Evolutionary conservation across 2,113 vertebrate genomes (phyloP), one percentile per base, ranked within the genome.

Genomic region (Oryzias woworae): DNA sequence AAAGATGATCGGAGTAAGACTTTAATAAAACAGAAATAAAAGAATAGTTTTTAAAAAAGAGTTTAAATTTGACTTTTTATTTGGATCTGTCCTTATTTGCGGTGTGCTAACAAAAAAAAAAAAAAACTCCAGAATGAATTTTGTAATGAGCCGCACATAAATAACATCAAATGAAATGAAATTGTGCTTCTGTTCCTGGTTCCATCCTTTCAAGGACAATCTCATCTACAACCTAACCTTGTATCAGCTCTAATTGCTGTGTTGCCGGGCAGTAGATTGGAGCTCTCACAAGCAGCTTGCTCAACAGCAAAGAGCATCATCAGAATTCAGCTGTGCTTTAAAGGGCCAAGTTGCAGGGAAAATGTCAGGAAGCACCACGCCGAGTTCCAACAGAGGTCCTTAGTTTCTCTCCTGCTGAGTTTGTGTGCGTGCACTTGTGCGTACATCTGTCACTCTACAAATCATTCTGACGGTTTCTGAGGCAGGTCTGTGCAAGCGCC

Each of bases 321-420:
- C 62, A 67, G 53, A 75, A 54, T 54, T 72, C 63, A 82, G 71
- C 67, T 81, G 65, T 62, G 73, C 63, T 71, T 47, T 43, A 51
- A 71, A 66, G 26, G 62, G 50, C 43, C 73, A 66, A 18, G 1
- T 42, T 2, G 63, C 18, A 3, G 58, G 18, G 26, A 53, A 73
- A 81, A 78, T 73, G 71, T 87, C 70, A 69, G 18, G 20, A 63
- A 66, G 57, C 62, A 5, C 54, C 56, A 66, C 5, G 50, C 55
- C 42, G 75, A 65, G 61, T 69, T 75, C 45, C 44, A 54, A 50
- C 62, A 57, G 53, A 74, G 71, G 54, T 42, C 12, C 28, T 22
- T 20, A 22, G 55, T 72, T 62, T 60, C 20, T 67, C 51, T 65
- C 48, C 58, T 69, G 54, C 46, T 46, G 48, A 20, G 61, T 56